These are phyloP conservation scores for Eurytoma californica DNA, from an alignment of 2,888 invertebrate genomes.

Conservation along the genomic window DNA sequence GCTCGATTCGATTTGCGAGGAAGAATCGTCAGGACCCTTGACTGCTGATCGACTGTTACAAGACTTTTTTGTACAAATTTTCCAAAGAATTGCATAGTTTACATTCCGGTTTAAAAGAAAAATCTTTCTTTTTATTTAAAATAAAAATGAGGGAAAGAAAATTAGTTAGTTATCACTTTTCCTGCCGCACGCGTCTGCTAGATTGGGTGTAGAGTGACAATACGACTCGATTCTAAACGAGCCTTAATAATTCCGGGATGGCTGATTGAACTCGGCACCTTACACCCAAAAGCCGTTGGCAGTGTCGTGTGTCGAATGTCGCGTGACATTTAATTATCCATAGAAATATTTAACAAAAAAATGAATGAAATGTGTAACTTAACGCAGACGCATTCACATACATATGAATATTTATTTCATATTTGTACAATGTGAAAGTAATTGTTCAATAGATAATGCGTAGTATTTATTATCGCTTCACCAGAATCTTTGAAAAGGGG, in stretches of 20 bases:
- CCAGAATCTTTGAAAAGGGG: no score
- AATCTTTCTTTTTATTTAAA: constrained; percentile 39
- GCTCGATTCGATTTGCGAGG: constrained; percentile 18
- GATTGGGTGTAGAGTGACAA: constrained; percentile 57
- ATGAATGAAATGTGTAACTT: no score
- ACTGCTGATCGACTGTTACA: constrained; percentile 42
- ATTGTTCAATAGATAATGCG: no score
- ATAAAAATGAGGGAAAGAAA: constrained; percentile 56
- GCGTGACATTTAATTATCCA: no score
- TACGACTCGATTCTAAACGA: constrained; percentile 58
- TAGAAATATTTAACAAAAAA: no score
- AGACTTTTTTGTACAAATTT: constrained; percentile 50
- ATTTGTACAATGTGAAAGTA: no score
- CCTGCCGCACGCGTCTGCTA: constrained; percentile 65
- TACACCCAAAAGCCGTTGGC: constrained; percentile 2
- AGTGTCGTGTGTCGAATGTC: not conserved
- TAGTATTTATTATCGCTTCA: no score
- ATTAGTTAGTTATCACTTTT: constrained; percentile 58
- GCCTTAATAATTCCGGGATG: constrained; percentile 48
- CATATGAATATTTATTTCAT: not conserved
- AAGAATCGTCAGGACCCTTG: constrained; percentile 31
- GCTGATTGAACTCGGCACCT: constrained; percentile 17
- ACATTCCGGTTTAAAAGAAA: constrained; percentile 43
- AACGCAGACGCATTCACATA: no score
- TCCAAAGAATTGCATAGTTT: constrained; percentile 42